Evolutionary conservation across 2,797 vertebrate genomes (phyloP), one percentile per base, ranked within the genome.

Genomic region (Sebastes cheni): DNA sequence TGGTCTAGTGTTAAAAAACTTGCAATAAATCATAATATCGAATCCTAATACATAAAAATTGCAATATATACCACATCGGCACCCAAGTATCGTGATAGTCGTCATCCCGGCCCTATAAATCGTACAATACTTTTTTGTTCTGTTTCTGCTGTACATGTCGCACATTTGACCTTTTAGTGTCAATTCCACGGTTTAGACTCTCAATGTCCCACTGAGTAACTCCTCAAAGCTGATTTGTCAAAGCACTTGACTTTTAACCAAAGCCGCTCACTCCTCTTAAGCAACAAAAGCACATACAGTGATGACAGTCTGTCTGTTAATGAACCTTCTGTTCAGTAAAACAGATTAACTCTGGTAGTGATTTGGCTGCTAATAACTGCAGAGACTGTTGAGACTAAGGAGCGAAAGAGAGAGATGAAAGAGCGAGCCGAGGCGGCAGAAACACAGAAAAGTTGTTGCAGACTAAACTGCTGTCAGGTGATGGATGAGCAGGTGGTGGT

Each of bases 401-500:
- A 32, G 64, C 6, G 23, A 36, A 23, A 46, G 27, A 62, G 58
- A 60, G 10, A 60, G 70, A 72, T 78, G 71, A 72, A 56, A 29
- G 68, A 84, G 59, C 3, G 32, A 75, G 68, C 39, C 29, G 5
- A 4, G 66, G 32, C 22, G 8, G 70, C 59, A 70, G 62, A 74
- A 67, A 83, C 77, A 85, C 36, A 60, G 18, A 60, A 60, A 82
- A 62, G 70, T 83, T 85, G 75, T 64, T 30, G 61, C 55, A 64
- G 71, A 73, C 68, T 65, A 62, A 84, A 78, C 79, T 76, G 81
- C 66, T 82, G 75, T 81, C 77, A 81, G 59, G 77, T 85, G 84
- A 88, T 88, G 80, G 80, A 90, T 89, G 83, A 87, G 79, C 72
- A 85, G 77, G 76, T 80, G 68, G 73, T 76, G 75, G 79, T 34